Conservation (phyloP, 2,888 invertebrate species). For the Mylabris sibirica region DNA sequence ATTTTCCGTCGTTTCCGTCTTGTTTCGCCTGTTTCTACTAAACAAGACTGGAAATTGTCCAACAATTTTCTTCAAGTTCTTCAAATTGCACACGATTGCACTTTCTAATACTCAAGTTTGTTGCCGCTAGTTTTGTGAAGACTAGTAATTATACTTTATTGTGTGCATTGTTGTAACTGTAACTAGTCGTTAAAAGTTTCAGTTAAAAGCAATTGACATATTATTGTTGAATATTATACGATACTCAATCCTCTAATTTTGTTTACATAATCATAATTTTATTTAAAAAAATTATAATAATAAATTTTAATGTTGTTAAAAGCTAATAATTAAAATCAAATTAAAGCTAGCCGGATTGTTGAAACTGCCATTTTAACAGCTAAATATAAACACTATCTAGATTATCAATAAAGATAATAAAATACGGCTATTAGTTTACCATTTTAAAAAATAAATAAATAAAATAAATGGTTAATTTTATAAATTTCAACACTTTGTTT, state of each 20-base stretch:
- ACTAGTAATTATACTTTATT: constrained; percentile 10
- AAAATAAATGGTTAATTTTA: neutral
- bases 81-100: constrained; percentile 10
- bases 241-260: neutral
- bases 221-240: neutral
- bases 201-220: neutral
- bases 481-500: neutral
- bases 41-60: neutral
- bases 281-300: neutral
- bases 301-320: neutral
- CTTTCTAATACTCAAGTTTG: constrained; percentile 8
- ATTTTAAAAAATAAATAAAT: neutral
- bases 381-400: neutral
- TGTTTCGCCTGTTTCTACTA: neutral
- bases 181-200: neutral
- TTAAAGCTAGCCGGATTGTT: neutral
- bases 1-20: too few species aligned
- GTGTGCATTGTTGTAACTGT: constrained; percentile 10
- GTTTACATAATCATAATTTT: too few species aligned
- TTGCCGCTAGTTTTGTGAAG: constrained; percentile 8
- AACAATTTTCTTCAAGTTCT: neutral
- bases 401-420: neutral
- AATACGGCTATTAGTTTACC: neutral
- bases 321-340: neutral
- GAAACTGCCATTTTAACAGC: neutral